phyloP scores from a whole-genome alignment of 2,797 vertebrate species.

The Nyctibius grandis region DNA sequence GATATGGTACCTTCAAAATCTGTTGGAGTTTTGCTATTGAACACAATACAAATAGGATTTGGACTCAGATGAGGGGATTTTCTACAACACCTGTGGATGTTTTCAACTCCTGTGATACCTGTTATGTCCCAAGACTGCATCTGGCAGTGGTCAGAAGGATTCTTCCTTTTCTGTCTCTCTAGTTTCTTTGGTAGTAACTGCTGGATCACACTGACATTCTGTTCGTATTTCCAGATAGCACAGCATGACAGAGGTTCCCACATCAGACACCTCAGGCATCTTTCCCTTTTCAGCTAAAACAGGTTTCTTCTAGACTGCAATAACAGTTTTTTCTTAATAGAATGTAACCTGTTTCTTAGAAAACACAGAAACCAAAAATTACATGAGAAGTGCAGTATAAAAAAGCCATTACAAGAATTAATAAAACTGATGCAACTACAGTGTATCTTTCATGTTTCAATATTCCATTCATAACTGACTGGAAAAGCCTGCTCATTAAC shows the following conservation, averaged over 20 bases:
- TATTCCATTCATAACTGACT: not conserved
- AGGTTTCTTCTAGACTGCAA: not conserved
- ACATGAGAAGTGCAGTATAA: not conserved
- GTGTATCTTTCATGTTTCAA: not conserved
- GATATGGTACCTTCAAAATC: not conserved
- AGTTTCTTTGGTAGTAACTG: not conserved
- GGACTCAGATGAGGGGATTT: not conserved
- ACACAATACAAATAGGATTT: not conserved
- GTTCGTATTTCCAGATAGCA: not conserved
- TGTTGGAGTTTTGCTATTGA: not conserved
- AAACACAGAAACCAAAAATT: not conserved
- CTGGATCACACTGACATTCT: not conserved
- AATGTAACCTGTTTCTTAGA: not conserved
- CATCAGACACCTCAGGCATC: not conserved
- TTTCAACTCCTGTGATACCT: not conserved
- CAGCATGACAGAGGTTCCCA: not conserved
- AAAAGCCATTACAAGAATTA: not conserved
- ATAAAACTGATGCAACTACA: not conserved
- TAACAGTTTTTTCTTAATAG: not conserved
- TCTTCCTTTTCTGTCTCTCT: not conserved
- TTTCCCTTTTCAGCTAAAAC: not conserved
- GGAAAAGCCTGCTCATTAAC: not conserved
- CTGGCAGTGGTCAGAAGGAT: not conserved
- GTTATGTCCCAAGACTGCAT: not conserved
- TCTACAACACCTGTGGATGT: not conserved